Evolutionary conservation across 2,888 invertebrate genomes (phyloP), one percentile per base, ranked within the genome.

Genomic region (Melipona bicolor): DNA sequence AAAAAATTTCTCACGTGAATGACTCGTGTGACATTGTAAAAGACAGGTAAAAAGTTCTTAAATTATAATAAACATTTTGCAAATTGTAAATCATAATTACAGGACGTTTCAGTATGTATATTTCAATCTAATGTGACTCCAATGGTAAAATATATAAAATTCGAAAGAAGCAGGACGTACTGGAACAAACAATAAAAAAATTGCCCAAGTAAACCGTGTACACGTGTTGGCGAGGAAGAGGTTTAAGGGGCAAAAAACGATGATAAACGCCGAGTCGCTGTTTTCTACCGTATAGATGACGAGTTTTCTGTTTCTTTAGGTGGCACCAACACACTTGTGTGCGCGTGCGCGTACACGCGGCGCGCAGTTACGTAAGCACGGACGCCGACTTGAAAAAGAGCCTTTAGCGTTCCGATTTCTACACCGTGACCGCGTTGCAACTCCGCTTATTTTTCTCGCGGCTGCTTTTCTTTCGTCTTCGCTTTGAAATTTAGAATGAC

Each of bases 241-340:
- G 24, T 59, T 59, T 59, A 24, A 15, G n/a, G 15, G 24, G n/a
- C n/a, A 59, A 59, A 59, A 43, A n/a, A 59, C 56, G 36, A 36
- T 68, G 83, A 88, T 84, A 84, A 88, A 68, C 70, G 68, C 36
- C 50, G 59, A 59, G 69, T n/a, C 65, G 36, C 43, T 73, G 69
- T 64, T 65, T 59, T 73, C 50, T 27, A 36, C 36, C 75, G 56
- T 19, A 17, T 61, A 27, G 50, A 56, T 59, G 69, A 79, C 74
- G 70, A 59, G 69, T 67, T 84, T 50, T 70, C 75, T 54, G 21
- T 54, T 54, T 79, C 36, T 56, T 56, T 56, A 36, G 77, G 61
- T 76, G 62, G 21, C 2, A 61, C 17, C 2, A 21, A 21, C 19
- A 13, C 21, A 13, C 62, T 4, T 32, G 19, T 5, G 62, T 19